phyloP scores from a whole-genome alignment of 2,797 vertebrate genomes.

The Salmo trutta region DNA sequence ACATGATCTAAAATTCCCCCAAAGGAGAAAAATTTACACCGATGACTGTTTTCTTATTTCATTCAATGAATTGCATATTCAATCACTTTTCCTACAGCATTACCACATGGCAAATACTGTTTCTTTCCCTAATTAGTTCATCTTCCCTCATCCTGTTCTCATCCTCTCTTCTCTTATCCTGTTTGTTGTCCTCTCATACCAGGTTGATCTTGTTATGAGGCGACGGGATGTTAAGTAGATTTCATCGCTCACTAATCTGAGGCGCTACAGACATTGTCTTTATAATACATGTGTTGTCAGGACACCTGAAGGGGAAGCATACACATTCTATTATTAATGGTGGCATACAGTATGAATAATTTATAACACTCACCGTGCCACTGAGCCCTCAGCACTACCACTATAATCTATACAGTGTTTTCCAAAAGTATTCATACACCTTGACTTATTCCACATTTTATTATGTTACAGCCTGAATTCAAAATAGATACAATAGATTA shows the following conservation, averaged over 20 bases:
- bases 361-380: not conserved
- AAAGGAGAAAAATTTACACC: not conserved
- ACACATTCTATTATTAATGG: not conserved
- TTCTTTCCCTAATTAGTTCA: not conserved
- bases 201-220: not conserved
- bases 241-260: not conserved
- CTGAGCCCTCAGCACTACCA: not conserved
- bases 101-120: no score
- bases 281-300: slow-evolving; percentile 4
- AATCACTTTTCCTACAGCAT: no score
- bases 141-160: not conserved
- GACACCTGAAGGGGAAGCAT: not conserved
- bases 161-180: not conserved
- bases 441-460: no score
- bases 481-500: no score
- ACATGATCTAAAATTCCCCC: not conserved
- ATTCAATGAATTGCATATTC: no score
- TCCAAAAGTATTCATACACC: no score
- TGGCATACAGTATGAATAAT: not conserved
- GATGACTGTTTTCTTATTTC: no score
- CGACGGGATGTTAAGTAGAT: not conserved
- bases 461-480: no score
- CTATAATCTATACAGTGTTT: not conserved
- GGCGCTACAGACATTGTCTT: not conserved
- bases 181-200: not conserved